Evolutionary conservation across 1,140 invertebrate species (phyloP), one percentile per base, ranked within the genome.

Genomic region (Cyrtorhinus lividipennis): DNA sequence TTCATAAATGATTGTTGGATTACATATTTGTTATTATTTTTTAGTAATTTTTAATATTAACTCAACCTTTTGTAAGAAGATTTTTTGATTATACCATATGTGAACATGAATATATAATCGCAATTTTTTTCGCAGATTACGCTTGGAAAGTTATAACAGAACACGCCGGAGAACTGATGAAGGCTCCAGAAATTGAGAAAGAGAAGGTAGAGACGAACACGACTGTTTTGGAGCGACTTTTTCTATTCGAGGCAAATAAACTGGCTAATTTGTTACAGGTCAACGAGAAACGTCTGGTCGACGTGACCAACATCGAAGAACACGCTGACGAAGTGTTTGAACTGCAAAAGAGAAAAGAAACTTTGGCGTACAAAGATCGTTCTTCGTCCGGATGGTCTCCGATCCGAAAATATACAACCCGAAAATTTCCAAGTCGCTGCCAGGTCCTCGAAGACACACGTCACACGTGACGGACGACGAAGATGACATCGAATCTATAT

Each of bases 381-480:
- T 95, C 77, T 96, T 97, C 74, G 92, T 97, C 57, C 85, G 92
- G 18, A 97, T 98, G 94, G 93, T 92, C 26, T 89, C 86, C 66
- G 95, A 98, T 78, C 95, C 94, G 0, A 96, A 96, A 71, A 90
- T 95, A 64, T 95, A 94, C 77, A 92, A 94, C 75, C 90, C 89
- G 18, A 88, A 87, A 62, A 88, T 89, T 67, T 83, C 83, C 68
- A 86, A 85, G 73, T 79, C 82, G 2, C 75, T 83, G 44, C 79
- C 83, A 38, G 78, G 79, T 0, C 75, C 76, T 15, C 67, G 70
- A 74, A 73, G 75, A 72, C 75, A 64, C 62, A 70, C 38, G 20
- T 67, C 64, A 56, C 67, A 66, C 56, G 63, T 68, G 22, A 59
- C 57, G 5, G 65, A 67, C n/a, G 65, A 67, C 15, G 66, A 67